Evolutionary conservation across 2,113 vertebrate genomes (phyloP), one percentile per base, ranked within the genome.

Genomic region (Heloderma charlesbogerti): DNA sequence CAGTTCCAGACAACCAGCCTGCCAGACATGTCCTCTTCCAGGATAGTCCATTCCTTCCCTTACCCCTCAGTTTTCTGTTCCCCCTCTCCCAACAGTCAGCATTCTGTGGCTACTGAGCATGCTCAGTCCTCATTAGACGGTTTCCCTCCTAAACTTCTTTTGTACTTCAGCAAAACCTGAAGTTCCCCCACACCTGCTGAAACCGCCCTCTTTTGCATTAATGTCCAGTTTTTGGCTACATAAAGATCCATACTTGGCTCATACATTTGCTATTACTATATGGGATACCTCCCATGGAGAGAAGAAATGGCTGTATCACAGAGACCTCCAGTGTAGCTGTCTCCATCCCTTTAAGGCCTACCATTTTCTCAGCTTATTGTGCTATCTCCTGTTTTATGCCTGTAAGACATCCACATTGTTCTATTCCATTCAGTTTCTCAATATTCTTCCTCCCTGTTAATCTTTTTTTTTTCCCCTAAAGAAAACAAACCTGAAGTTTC

Each of bases 351-450:
- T 79, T 69, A 69, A 80, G 63, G 18, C 60, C 77, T n/a, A 80
- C 22, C 60, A 80, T 80, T 80, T 88, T 48, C 63, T 54, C 37
- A 81, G 77, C 51, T 89, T 71, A 71, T 86, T 86, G 20, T 71
- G 43, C 71, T 48, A 71, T 71, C 84, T 71, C 51, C 79, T 81
- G 43, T 6, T 48, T 86, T 71, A 89, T 83, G 3, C 67, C 67
- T 27, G 67, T 67, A 57, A 22, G 66, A 82, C n/a, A 51, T 37
- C 48, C 67, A 43, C 40, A 57, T 74, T 83, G 34, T 83, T 72
- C 51, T 57, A 4, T 72, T 89, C 51, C 29, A 7, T 87, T 74
- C 6, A 51, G 34, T 74, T 74, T 29, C 51, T 81, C 43, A 71
- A 63, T 69, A 88, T 82, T 81, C 34, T 45, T 27, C 79, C 34